A percentile compares a stretch with the other conserved stretches of the same genome.
These are phyloP conservation scores for Entomyzon cyanotis DNA, from an alignment of 2,113 vertebrate species.

Conservation along the genomic window DNA sequence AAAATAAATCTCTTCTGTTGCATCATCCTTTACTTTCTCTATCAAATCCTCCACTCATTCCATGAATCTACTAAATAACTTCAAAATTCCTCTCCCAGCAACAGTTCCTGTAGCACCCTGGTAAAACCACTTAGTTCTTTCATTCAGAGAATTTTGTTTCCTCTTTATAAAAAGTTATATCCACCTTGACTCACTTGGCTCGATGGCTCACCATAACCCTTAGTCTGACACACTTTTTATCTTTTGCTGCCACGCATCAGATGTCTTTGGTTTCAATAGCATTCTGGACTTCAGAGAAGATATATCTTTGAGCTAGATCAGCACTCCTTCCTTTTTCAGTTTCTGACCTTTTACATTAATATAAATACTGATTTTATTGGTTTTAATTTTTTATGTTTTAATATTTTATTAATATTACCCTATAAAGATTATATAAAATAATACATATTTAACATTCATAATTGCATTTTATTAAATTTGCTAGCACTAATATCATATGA, in stretches of 20 bases:
- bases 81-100: not conserved
- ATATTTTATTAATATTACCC: not conserved
- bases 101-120: fast-evolving
- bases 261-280: not conserved
- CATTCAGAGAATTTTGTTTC: not conserved
- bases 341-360: not conserved
- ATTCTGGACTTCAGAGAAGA: not conserved
- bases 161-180: not conserved
- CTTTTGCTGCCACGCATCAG: not conserved
- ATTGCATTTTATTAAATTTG: not conserved
- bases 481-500: not conserved
- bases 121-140: not conserved
- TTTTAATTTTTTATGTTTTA: not conserved
- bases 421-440: not conserved
- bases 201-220: not conserved
- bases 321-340: not conserved
- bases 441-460: not conserved
- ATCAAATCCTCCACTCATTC: not conserved
- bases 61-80: not conserved
- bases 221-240: not conserved
- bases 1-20: not conserved
- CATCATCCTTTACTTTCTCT: not conserved
- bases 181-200: fast-evolving
- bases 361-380: not conserved
- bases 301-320: not conserved